phyloP scores from a whole-genome alignment of 2,888 invertebrate genomes.

The Tinea trinotella region DNA sequence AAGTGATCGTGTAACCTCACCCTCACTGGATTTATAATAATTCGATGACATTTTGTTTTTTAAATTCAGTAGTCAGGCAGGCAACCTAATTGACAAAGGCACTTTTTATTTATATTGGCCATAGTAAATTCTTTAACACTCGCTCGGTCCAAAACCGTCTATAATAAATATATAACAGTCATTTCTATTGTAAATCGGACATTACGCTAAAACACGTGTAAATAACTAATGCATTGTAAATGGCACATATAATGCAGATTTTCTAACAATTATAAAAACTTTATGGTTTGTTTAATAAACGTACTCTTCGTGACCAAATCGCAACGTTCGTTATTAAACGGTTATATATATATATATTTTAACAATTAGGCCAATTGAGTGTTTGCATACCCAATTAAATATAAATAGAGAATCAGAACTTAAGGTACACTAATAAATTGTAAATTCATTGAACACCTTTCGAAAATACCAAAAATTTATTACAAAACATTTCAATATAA shows the following conservation, averaged over 20 bases:
- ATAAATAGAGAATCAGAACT: too few species aligned
- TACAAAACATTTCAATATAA: too few species aligned
- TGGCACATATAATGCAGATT: conserved; percentile 61
- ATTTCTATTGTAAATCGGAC: conserved; percentile 10
- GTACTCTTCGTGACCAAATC: background rate
- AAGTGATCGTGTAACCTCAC: too few species aligned
- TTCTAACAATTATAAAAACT: conserved; percentile 18
- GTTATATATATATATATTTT: background rate
- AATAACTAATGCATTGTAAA: conserved; percentile 43
- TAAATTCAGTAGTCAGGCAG: background rate
- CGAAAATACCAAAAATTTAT: too few species aligned
- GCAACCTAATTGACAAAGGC: background rate
- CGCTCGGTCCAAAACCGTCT: conserved; percentile 4
- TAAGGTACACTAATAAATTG: too few species aligned
- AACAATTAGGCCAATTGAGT: background rate
- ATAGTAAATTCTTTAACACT: background rate
- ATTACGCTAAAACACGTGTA: conserved; percentile 26
- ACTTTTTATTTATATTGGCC: conserved; percentile 9
- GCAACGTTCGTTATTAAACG: background rate
- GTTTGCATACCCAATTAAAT: too few species aligned
- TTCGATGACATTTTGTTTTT: too few species aligned
- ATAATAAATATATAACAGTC: conserved; percentile 6
- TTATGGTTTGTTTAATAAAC: background rate
- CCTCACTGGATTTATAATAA: too few species aligned
- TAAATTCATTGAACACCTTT: too few species aligned